Percentiles rank a stretch among this genome's conserved stretches.
These are phyloP conservation scores for Tortrix viridana DNA, from an alignment of 2,888 invertebrate genomes.

Conservation along the genomic window DNA sequence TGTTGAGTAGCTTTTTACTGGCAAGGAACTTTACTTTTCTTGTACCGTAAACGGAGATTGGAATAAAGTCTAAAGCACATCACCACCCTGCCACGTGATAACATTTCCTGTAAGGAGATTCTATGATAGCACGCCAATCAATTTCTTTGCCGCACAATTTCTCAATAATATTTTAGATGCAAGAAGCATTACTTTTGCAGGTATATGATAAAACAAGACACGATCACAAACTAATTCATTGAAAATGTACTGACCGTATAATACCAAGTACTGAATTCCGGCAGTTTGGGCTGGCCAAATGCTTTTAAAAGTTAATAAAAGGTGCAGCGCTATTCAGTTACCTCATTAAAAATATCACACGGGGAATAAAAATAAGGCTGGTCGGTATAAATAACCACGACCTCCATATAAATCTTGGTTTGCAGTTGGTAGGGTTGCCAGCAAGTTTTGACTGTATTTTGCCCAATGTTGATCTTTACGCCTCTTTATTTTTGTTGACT, in stretches of 20 bases:
- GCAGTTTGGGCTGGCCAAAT: conserved; percentile 60
- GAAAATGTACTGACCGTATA: conserved; percentile 14
- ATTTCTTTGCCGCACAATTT: no score
- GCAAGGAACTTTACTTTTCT: no score
- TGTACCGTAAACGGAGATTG: no score
- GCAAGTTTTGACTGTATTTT: conserved; percentile 11
- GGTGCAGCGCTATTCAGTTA: conserved; percentile 74
- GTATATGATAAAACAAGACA: conserved; percentile 1
- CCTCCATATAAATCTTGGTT: conserved; percentile 79
- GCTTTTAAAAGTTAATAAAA: conserved; percentile 76
- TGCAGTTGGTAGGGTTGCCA: conserved; percentile 69
- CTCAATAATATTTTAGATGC: no score
- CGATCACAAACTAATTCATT: conserved; percentile 1
- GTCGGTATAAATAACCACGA: conserved; percentile 76
- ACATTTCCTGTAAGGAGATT: no score
- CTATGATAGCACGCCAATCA: no score
- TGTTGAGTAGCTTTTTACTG: no score
- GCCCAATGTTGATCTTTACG: no score
- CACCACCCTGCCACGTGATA: no score
- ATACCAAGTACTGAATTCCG: conserved; percentile 47
- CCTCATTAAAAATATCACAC: conserved; percentile 83
- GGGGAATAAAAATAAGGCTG: conserved; percentile 79
- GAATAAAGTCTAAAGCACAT: no score
- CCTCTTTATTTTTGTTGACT: no score
- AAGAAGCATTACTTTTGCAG: no score